These are phyloP conservation scores for Cydia pomonella DNA, from an alignment of 1,140 invertebrate genomes.

Conservation along the genomic window DNA sequence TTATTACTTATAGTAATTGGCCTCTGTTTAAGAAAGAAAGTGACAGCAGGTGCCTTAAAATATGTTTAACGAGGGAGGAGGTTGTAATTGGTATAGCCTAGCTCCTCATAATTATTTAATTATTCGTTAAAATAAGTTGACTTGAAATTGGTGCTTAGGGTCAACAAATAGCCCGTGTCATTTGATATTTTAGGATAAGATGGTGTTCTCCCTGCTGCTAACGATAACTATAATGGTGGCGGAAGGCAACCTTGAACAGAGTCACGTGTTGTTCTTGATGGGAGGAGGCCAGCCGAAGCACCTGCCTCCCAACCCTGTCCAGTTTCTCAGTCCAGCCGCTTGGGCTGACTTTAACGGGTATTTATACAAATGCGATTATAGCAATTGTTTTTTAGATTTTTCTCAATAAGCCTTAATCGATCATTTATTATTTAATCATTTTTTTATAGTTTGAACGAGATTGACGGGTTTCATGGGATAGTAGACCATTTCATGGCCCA, in stretches of 20 bases:
- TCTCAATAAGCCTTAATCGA: neutral
- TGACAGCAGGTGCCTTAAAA: too few relatives aligned
- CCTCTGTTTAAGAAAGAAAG: too few relatives aligned
- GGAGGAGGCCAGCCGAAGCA: slow-evolving; percentile 86
- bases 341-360: slow-evolving; percentile 89
- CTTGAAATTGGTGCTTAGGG: neutral
- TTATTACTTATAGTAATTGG: too few relatives aligned
- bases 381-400: too few relatives aligned
- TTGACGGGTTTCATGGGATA: slow-evolving; percentile 82
- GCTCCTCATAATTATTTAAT: too few relatives aligned
- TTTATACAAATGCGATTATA: neutral
- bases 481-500: slow-evolving; percentile 82
- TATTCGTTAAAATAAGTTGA: neutral
- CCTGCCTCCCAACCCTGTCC: slow-evolving; percentile 60
- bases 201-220: slow-evolving; percentile 94
- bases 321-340: slow-evolving; percentile 80
- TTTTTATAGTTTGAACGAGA: slow-evolving; percentile 71
- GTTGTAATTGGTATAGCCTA: too few relatives aligned
- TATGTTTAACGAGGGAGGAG: too few relatives aligned
- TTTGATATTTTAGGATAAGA: slow-evolving; percentile 84
- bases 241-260: slow-evolving; percentile 84
- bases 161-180: neutral
- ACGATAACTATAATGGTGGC: slow-evolving; percentile 91
- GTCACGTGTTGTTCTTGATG: slow-evolving; percentile 93
- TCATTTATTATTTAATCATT: slow-evolving; percentile 1